These are phyloP conservation scores for Tipula confusa DNA, from an alignment of 2,888 invertebrate genomes.

Conservation along the genomic window DNA sequence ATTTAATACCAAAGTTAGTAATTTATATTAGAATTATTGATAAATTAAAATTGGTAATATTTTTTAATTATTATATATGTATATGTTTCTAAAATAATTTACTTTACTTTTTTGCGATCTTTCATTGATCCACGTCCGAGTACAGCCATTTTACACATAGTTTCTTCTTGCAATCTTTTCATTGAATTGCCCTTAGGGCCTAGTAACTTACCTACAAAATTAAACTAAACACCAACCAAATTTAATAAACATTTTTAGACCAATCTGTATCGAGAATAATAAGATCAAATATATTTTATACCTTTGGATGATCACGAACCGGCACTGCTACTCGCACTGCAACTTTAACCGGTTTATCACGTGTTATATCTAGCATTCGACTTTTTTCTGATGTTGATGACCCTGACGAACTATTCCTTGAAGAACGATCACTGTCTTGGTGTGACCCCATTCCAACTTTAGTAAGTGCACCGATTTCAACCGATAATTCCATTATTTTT, in stretches of 20 bases:
- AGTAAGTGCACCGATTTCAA: neutral
- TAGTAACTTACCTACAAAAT: constrained; percentile 90
- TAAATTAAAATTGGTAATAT: neutral
- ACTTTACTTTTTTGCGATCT: constrained; percentile 73
- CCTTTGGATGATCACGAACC: constrained; percentile 82
- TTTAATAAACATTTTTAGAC: no score
- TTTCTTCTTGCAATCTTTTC: constrained; percentile 88
- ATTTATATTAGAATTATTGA: neutral
- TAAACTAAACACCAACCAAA: constrained; percentile 71
- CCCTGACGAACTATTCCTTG: constrained; percentile 34
- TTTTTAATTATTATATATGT: neutral
- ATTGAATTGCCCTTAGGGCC: constrained; percentile 92
- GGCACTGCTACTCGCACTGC: constrained; percentile 82
- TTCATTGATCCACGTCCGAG: constrained; percentile 91
- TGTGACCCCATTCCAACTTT: neutral
- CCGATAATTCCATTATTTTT: neutral
- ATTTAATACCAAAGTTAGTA: constrained; percentile 43
- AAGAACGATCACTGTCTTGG: neutral
- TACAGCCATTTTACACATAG: constrained; percentile 94
- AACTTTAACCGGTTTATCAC: constrained; percentile 83
- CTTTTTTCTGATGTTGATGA: constrained; percentile 49
- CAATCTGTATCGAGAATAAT: neutral
- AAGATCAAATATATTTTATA: constrained; percentile 44
- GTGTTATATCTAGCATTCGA: constrained; percentile 78
- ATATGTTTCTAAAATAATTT: constrained; percentile 41